phyloP scores from a whole-genome alignment of 1,140 invertebrate genomes.

The Aphaenogaster ashmeadi region DNA sequence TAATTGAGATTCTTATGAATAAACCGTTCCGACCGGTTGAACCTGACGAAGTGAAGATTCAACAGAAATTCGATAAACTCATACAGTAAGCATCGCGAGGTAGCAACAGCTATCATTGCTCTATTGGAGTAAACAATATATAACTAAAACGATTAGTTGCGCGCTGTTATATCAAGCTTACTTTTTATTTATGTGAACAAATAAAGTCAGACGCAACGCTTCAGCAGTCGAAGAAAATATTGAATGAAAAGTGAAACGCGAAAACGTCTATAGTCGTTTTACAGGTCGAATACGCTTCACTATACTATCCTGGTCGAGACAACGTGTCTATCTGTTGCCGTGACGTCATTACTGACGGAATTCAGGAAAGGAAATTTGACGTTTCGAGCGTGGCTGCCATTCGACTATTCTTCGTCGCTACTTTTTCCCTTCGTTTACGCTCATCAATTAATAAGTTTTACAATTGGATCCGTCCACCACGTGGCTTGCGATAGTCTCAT shows the following conservation, averaged over 20 bases:
- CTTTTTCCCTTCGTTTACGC: constrained; percentile 47
- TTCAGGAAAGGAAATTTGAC: constrained; percentile 47
- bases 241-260: constrained; percentile 33
- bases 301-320: constrained; percentile 62
- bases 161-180: background rate
- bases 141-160: background rate
- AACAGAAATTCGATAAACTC: constrained; percentile 52
- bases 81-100: constrained; percentile 59
- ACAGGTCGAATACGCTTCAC: constrained; percentile 52
- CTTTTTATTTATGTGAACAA: background rate
- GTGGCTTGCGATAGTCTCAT: constrained; percentile 69
- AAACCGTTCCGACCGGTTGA: constrained; percentile 54
- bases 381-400: constrained; percentile 54
- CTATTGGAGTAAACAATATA: background rate
- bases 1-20: constrained; percentile 38
- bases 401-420: constrained; percentile 17
- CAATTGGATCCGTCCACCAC: constrained; percentile 36
- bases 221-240: background rate
- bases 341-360: constrained; percentile 62
- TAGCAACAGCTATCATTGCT: background rate
- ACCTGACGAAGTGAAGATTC: constrained; percentile 46
- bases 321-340: constrained; percentile 32
- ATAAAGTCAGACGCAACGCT: background rate
- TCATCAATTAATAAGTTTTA: constrained; percentile 65
- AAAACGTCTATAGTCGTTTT: constrained; percentile 32